Conservation (phyloP, 2,113 vertebrate genomes). For the Grus americana region DNA sequence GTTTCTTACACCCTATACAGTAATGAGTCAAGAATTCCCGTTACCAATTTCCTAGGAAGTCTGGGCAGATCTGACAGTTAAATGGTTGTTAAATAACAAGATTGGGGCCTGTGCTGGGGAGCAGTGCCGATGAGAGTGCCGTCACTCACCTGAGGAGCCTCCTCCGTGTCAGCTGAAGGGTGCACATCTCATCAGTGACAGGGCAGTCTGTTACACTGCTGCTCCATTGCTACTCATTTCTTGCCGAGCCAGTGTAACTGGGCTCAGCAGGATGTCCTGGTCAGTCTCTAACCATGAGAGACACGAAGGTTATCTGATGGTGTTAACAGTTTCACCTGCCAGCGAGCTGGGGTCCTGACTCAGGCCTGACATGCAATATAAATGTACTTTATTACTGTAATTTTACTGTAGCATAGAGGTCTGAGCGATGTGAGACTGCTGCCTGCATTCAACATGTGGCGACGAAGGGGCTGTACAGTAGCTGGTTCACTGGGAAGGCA, state of each 20-base stretch:
- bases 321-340: background rate
- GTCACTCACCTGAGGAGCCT: background rate
- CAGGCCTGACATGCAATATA: background rate
- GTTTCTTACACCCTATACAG: background rate
- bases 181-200: background rate
- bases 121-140: background rate
- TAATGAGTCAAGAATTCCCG: background rate
- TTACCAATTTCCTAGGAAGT: background rate
- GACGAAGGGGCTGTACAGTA: too few species aligned
- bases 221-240: accelerated
- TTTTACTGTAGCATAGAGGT: background rate
- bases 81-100: background rate
- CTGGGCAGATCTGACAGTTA: background rate
- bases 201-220: background rate
- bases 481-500: background rate
- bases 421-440: background rate
- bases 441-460: accelerated
- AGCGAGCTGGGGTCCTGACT: background rate
- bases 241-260: background rate
- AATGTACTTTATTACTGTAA: background rate
- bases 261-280: background rate
- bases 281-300: background rate
- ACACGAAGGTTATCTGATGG: accelerated
- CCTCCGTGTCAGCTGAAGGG: background rate
- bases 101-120: background rate